phyloP scores from a whole-genome alignment of 2,113 vertebrate species.

The Plotosus lineatus region DNA sequence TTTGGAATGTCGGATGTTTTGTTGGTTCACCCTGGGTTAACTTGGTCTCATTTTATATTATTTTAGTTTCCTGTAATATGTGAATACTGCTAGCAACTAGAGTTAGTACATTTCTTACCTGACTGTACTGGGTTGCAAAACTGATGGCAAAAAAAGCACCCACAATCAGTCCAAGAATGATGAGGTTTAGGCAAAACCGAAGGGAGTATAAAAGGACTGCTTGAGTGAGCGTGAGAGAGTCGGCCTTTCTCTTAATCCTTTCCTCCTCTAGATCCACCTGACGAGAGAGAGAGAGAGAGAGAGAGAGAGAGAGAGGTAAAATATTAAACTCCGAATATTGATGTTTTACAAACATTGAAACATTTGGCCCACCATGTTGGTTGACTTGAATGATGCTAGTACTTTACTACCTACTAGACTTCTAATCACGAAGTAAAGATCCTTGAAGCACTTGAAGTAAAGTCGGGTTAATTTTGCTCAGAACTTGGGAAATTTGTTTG shows the following conservation, averaged over 20 bases:
- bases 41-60: not conserved
- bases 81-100: not conserved
- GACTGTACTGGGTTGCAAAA: conserved; percentile 65
- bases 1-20: too few species aligned
- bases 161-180: conserved; percentile 67
- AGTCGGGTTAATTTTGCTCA: too few species aligned
- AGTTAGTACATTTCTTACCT: conserved; percentile 64
- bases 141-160: conserved; percentile 74
- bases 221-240: conserved; percentile 66
- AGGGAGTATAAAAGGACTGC: conserved; percentile 64
- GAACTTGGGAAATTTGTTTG: too few species aligned
- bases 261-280: conserved; percentile 88
- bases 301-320: not conserved
- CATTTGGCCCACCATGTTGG: too few species aligned
- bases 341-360: too few species aligned
- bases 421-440: not conserved
- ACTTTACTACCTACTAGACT: not conserved
- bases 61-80: not conserved
- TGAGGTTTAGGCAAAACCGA: conserved; percentile 65
- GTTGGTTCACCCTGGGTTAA: too few species aligned
- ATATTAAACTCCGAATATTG: too few species aligned
- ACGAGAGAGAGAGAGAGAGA: not conserved
- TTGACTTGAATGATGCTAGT: too few species aligned
- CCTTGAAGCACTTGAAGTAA: not conserved
- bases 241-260: conserved; percentile 59